Base-by-base conservation (phyloP, 2,113 vertebrate genomes). In the Chamaetylas fuelleborni region DNA sequence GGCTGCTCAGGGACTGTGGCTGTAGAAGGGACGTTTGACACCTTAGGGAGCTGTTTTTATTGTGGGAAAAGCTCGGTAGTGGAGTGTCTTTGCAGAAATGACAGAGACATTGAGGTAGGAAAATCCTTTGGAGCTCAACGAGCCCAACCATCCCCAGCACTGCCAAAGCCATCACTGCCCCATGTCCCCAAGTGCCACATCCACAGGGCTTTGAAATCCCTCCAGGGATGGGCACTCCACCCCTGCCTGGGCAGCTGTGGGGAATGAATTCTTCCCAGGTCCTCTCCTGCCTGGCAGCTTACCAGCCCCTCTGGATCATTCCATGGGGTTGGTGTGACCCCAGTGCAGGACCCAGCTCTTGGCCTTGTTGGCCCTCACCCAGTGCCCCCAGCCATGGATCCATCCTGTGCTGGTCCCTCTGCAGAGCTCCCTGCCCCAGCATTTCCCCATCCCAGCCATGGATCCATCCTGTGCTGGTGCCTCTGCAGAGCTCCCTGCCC, bases 51-150 rank as follows among this genome's bases (percentile, higher is more conserved):
- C 13, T 29, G 14, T 3, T 40, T 38, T 33, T 24, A 0, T 43
- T 34, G 0, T 1, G 38, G 51, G 42, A 40, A 19, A 3, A 47
- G 23, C n/a, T 85, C 42, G 5, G 12, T 6, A 6, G 2, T 1
- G 5, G 34, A 22, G 24, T 5, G 26, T 2, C 3, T 42, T 14
- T 33, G 62, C 53, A 83, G 57, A 40, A 89, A 4, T 5, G 42
- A 31, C 0, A 4, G 58, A 45, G 12, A 11, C 14, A 6, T 4
- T 54, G 53, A 54, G 29, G 24, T 3, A 53, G n/a, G 77, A 47
- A 60, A 67, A 53, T 33, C n/a, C 25, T 38, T 19, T 28, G 40
- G 45, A 51, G 15, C 8, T 48, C 33, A 8, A 2, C 0, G 12
- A 58, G 18, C 24, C 42, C 50, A 48, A 5, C 48, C 5, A 31